Percentiles rank a stretch among this genome's conserved stretches.
These are phyloP conservation scores for silkworm (Bombyx mori) DNA, from an alignment of 1,140 invertebrate genomes.

Conservation along the genomic window DNA sequence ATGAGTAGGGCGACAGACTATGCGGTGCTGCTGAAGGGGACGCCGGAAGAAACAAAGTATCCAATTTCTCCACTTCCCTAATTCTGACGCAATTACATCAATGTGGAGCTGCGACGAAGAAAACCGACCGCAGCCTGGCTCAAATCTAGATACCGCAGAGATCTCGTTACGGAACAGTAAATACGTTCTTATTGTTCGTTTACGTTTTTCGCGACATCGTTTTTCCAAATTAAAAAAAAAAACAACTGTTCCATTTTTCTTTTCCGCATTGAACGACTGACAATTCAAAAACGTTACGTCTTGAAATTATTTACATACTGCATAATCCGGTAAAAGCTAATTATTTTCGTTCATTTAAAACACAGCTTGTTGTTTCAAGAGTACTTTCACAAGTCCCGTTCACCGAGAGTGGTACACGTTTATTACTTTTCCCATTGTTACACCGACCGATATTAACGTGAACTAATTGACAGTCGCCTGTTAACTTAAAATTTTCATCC, in stretches of 20 bases:
- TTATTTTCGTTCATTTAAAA: no score
- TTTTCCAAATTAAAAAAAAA: no score
- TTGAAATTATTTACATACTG: no score
- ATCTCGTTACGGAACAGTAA: conserved; percentile 55
- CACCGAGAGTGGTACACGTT: conserved; percentile 6
- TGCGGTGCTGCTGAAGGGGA: conserved; percentile 14
- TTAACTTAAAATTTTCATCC: conserved; percentile 2
- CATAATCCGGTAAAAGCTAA: no score
- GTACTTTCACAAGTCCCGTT: conserved; percentile 9
- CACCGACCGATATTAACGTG: neutral
- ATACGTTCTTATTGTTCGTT: conserved; percentile 41
- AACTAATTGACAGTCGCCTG: conserved; percentile 4
- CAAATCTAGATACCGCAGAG: conserved; percentile 44
- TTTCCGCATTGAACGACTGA: no score
- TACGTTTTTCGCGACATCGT: conserved; percentile 14
- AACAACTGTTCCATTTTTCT: no score
- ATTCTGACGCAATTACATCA: conserved; percentile 63
- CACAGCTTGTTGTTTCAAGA: neutral
- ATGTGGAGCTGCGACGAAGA: conserved; percentile 39
- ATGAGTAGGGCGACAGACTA: conserved; percentile 18
- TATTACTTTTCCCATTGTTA: conserved; percentile 7
- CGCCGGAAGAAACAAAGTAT: conserved; percentile 52
- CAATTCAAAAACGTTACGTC: no score
- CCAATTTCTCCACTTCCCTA: conserved; percentile 64
- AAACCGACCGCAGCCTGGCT: conserved; percentile 45